Percentiles rank a stretch among this genome's conserved stretches.
phyloP scores from a whole-genome alignment of 2,797 vertebrate genomes.

The Pantherophis alleghaniensis region DNA sequence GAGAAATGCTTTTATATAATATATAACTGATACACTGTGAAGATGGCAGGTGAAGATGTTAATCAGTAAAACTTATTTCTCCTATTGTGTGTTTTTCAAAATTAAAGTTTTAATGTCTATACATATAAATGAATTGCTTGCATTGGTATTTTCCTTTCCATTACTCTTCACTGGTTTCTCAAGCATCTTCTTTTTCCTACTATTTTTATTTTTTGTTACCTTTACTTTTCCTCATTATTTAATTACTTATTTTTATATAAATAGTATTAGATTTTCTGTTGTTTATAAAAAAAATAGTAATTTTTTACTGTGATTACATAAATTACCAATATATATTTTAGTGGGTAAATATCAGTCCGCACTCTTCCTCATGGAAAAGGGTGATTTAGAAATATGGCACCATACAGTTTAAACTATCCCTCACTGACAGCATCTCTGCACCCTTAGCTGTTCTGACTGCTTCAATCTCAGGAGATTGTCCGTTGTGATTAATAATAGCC shows the following conservation, averaged over 20 bases:
- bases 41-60: neutral
- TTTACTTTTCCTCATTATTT: neutral
- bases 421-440: constrained; percentile 29
- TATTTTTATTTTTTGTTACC: neutral
- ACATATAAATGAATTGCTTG: neutral
- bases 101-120: neutral
- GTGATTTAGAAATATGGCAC: constrained; percentile 35
- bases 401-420: constrained; percentile 2
- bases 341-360: no score
- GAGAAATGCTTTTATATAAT: neutral
- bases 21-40: neutral
- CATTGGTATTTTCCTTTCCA: neutral
- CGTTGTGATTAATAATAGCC: constrained; percentile 27
- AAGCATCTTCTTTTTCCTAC: neutral
- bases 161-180: neutral
- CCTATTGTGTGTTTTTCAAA: neutral
- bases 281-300: neutral
- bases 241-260: neutral
- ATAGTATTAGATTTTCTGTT: neutral
- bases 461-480: neutral
- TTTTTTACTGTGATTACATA: neutral
- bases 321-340: neutral
- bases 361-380: constrained; percentile 24
- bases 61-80: neutral
- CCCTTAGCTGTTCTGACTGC: neutral